Conservation (phyloP, 2,113 vertebrate genomes). For the Crypturellus undulatus region DNA sequence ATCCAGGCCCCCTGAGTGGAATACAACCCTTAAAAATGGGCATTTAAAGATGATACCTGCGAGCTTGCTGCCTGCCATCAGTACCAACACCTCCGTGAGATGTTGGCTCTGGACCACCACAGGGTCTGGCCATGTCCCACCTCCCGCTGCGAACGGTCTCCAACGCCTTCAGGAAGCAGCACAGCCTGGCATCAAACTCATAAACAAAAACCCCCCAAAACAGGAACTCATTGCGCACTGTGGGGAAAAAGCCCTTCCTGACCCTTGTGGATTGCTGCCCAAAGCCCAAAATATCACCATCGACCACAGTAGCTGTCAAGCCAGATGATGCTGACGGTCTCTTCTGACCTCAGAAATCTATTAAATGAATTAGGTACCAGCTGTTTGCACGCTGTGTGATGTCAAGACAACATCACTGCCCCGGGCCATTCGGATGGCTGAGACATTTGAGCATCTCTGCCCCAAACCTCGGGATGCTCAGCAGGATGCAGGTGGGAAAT, state of each 20-base stretch:
- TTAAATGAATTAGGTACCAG: not conserved
- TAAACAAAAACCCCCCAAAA: not conserved
- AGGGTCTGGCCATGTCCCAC: accelerated
- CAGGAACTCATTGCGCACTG: not conserved
- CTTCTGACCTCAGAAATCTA: slow-evolving; percentile 11
- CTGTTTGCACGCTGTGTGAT: not conserved
- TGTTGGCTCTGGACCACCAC: accelerated
- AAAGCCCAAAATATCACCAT: not conserved
- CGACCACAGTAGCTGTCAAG: not conserved
- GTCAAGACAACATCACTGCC: not conserved
- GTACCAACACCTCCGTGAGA: not conserved
- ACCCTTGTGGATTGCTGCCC: not conserved
- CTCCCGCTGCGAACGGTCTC: not conserved
- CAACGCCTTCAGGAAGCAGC: not conserved
- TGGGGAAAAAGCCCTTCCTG: not conserved
- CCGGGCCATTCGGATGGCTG: not conserved
- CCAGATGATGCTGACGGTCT: not conserved
- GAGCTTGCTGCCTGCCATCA: not conserved
- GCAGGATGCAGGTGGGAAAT: not conserved
- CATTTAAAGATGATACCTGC: not conserved
- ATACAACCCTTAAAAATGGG: too few species aligned
- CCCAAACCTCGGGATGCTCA: accelerated
- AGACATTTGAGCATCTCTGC: not conserved
- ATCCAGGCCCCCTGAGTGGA: not conserved
- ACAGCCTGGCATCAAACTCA: not conserved